A percentile compares a stretch with the other conserved stretches of the same genome.
Evolutionary conservation across 2,797 vertebrate genomes (phyloP).

Genomic region (Phaenicophaeus curvirostris): DNA sequence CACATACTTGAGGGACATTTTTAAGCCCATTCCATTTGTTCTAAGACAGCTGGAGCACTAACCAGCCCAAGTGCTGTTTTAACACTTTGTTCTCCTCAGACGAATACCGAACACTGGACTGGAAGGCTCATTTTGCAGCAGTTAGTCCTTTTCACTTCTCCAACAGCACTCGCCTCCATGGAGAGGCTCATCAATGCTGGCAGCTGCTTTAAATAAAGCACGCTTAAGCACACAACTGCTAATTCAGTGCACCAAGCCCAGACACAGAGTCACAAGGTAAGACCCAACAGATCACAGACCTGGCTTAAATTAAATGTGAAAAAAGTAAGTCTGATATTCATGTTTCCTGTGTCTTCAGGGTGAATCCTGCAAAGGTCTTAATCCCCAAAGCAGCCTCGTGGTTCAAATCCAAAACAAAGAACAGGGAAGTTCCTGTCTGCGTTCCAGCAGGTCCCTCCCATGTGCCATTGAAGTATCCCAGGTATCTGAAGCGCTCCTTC

Average conservation of each 20-base stretch:
- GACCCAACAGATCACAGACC: conserved; percentile 11
- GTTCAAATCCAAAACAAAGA: background rate
- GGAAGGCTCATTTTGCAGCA: background rate
- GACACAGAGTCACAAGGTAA: background rate
- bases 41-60: conserved; percentile 25
- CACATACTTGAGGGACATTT: conserved; percentile 5
- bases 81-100: background rate
- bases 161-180: background rate
- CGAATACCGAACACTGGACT: background rate
- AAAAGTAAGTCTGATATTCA: rapidly evolving
- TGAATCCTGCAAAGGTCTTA: background rate
- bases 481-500: background rate
- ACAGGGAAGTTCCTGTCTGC: background rate
- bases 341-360: background rate
- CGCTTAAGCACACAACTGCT: background rate
- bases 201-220: conserved; percentile 5
- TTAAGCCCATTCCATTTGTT: conserved; percentile 17
- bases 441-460: background rate
- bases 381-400: background rate
- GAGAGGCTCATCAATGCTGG: background rate
- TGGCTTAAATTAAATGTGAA: background rate
- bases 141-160: background rate
- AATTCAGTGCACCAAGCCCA: background rate
- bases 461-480: background rate
- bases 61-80: background rate